Percentiles rank a stretch among this genome's conserved stretches.
Evolutionary conservation across 2,888 invertebrate species (phyloP).

Genomic region (Eilema caniola): DNA sequence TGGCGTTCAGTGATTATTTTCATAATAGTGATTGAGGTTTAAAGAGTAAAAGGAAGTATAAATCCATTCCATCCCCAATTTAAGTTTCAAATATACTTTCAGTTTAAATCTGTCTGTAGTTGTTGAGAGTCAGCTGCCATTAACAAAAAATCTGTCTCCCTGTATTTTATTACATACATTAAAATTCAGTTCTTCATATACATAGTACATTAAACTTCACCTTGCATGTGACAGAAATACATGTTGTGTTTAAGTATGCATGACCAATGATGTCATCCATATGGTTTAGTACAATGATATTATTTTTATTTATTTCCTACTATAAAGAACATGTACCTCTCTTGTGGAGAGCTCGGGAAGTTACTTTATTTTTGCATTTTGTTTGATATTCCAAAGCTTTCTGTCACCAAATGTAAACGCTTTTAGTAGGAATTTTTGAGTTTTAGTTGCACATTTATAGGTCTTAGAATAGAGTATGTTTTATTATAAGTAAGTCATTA

Average conservation of each 20-base stretch:
- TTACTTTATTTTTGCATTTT: constrained; percentile 61
- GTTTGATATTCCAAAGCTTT: constrained; percentile 69
- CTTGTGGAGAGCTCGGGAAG: constrained; percentile 87
- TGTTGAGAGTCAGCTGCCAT: constrained; percentile 36
- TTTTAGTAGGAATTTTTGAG: constrained; percentile 59
- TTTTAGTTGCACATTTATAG: constrained; percentile 63
- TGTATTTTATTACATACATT: constrained; percentile 50
- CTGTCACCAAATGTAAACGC: constrained; percentile 75
- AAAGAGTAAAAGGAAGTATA: neutral
- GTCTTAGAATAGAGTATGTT: constrained; percentile 26
- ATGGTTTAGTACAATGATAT: constrained; percentile 55
- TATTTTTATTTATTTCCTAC: constrained; percentile 62
- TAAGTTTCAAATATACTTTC: neutral
- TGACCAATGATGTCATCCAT: constrained; percentile 70
- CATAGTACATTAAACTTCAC: constrained; percentile 32
- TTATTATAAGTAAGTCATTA: constrained; percentile 39
- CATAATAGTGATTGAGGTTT: neutral
- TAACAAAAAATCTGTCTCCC: constrained; percentile 27
- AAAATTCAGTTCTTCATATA: constrained; percentile 29
- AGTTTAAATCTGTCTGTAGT: neutral
- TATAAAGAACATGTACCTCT: constrained; percentile 71
- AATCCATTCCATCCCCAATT: neutral
- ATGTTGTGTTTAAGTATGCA: constrained; percentile 72
- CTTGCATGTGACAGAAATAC: constrained; percentile 81
- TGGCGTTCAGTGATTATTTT: constrained; percentile 20